Conservation (phyloP, 2,113 vertebrate species). For the Haemorhous mexicanus region DNA sequence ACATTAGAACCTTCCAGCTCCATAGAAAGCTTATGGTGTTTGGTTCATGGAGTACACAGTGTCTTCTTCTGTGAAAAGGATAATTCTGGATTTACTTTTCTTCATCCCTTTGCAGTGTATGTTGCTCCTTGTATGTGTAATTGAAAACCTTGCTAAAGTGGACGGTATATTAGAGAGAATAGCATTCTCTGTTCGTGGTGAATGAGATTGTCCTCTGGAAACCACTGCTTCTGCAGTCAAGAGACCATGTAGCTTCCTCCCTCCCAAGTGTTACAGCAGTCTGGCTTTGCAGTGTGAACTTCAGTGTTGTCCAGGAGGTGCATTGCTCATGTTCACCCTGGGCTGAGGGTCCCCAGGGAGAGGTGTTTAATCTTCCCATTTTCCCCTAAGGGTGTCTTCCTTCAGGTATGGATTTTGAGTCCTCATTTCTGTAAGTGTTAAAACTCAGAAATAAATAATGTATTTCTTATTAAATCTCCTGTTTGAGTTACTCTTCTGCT, state of each 20-base stretch:
- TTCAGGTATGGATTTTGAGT: neutral
- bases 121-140: neutral
- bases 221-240: neutral
- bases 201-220: neutral
- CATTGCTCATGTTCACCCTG: neutral
- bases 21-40: neutral
- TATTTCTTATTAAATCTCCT: neutral
- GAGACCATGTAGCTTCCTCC: neutral
- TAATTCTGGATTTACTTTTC: neutral
- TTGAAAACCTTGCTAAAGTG: neutral
- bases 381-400: neutral
- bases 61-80: neutral
- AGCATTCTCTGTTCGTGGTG: neutral
- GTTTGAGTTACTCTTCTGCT: neutral
- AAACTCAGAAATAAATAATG: neutral
- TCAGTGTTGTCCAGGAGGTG: neutral
- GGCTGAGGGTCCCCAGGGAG: neutral
- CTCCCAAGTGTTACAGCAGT: neutral
- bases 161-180: neutral
- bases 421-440: neutral
- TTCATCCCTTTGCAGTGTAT: neutral
- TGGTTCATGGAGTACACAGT: neutral
- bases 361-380: neutral
- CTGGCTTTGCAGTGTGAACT: neutral
- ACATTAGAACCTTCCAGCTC: neutral